Evolutionary conservation across 2,888 invertebrate species (phyloP).

Genomic region (Melanophora roralis): DNA sequence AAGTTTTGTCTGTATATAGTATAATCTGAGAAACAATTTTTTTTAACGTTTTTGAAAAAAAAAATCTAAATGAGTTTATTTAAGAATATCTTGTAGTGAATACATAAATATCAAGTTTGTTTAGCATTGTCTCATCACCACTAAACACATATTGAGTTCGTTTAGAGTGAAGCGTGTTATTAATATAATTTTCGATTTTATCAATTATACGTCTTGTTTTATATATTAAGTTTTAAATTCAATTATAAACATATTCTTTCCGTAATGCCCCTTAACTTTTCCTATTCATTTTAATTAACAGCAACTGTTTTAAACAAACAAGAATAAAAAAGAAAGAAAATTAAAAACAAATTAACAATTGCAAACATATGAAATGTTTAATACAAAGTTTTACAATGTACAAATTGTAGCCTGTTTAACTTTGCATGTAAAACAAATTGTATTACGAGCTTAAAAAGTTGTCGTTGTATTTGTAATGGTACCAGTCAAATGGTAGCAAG

Average conservation of each 20-base stretch:
- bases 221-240: not conserved
- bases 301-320: not conserved
- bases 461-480: not conserved
- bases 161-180: not conserved
- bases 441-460: slow-evolving; percentile 58
- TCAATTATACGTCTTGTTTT: not conserved
- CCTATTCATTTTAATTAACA: slow-evolving; percentile 37
- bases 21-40: no score
- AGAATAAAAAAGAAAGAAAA: not conserved
- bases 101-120: no score
- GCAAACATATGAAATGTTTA: slow-evolving; percentile 16
- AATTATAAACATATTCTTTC: not conserved
- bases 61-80: no score
- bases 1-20: no score
- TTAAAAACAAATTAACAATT: slow-evolving; percentile 42
- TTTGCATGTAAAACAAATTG: slow-evolving; percentile 61
- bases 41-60: no score
- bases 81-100: no score
- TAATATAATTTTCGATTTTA: not conserved
- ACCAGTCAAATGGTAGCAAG: not conserved
- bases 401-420: slow-evolving; percentile 58
- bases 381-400: slow-evolving; percentile 26
- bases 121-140: no score
- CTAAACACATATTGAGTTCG: no score
- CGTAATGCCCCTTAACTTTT: not conserved